These are phyloP conservation scores for Fopius arisanus DNA, from an alignment of 1,140 invertebrate species.

Conservation along the genomic window DNA sequence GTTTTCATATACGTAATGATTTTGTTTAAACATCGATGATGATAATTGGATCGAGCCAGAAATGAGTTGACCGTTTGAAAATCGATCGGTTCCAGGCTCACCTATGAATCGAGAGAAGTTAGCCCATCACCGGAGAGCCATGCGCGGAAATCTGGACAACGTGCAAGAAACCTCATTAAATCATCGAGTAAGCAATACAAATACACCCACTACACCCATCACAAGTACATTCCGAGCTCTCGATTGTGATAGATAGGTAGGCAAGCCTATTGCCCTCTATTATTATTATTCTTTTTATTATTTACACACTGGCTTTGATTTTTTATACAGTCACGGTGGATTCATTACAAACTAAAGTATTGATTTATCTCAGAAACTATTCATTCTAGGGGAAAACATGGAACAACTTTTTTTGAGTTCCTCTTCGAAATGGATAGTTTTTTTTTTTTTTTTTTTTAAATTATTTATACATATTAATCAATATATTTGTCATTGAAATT, in stretches of 20 bases:
- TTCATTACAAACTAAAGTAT: too few species aligned
- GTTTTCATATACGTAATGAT: background rate
- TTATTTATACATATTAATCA: too few species aligned
- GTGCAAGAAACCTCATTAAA: constrained; percentile 79
- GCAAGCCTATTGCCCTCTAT: constrained; percentile 32
- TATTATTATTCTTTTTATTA: too few species aligned
- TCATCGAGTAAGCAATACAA: constrained; percentile 64
- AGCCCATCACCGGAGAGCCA: constrained; percentile 71
- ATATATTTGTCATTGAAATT: too few species aligned
- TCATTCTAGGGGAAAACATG: too few species aligned
- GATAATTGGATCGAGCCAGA: too few species aligned
- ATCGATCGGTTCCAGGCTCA: constrained; percentile 67
- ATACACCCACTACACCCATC: constrained; percentile 57
- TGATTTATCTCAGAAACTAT: too few species aligned
- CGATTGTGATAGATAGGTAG: constrained; percentile 57
- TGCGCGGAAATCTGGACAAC: constrained; percentile 70
- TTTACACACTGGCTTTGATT: constrained; percentile 8
- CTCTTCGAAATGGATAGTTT: too few species aligned
- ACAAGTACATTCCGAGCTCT: constrained; percentile 58
- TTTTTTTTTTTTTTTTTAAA: background rate
- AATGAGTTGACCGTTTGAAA: background rate
- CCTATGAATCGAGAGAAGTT: constrained; percentile 81
- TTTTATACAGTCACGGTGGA: background rate
- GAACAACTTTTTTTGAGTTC: too few species aligned
- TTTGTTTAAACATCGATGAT: too few species aligned